Evolutionary conservation across 2,797 vertebrate genomes (phyloP).

Genomic region (Acomys russatus): DNA sequence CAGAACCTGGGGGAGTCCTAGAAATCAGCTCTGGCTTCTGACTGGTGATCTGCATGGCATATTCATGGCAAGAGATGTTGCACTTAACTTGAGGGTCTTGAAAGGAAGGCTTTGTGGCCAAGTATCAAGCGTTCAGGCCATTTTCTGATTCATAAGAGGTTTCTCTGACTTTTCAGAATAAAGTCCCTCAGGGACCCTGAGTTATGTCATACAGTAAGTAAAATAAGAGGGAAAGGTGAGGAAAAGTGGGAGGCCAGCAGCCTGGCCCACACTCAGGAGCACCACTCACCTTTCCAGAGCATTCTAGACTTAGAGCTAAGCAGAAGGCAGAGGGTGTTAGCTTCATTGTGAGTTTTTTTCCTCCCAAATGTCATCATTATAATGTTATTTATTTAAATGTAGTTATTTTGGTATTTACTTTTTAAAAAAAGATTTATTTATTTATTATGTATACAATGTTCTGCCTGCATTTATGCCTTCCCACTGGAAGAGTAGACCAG

Average conservation of each 20-base stretch:
- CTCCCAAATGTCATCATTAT: conserved; percentile 86
- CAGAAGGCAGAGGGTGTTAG: conserved; percentile 44
- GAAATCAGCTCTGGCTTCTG: neutral
- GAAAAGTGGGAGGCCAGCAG: neutral
- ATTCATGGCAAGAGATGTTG: conserved; percentile 71
- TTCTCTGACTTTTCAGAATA: conserved; percentile 82
- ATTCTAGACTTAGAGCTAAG: conserved; percentile 68
- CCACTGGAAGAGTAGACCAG: no score
- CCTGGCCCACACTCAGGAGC: neutral
- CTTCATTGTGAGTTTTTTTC: conserved; percentile 77
- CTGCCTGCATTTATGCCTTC: no score
- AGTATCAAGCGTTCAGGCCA: conserved; percentile 78
- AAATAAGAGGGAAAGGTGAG: neutral
- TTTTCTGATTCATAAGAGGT: conserved; percentile 76
- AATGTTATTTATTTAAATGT: conserved; percentile 90
- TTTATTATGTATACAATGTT: no score
- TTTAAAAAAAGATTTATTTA: neutral
- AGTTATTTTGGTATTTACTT: conserved; percentile 87
- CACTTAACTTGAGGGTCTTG: conserved; percentile 66
- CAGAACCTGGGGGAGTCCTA: conserved; percentile 33
- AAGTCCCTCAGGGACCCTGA: conserved; percentile 78
- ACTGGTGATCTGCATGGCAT: neutral
- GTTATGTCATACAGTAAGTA: conserved; percentile 77
- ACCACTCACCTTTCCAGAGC: neutral
- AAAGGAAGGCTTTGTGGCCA: conserved; percentile 75